phyloP scores from a whole-genome alignment of 1,140 invertebrate species.

The Drosophila jambulina region DNA sequence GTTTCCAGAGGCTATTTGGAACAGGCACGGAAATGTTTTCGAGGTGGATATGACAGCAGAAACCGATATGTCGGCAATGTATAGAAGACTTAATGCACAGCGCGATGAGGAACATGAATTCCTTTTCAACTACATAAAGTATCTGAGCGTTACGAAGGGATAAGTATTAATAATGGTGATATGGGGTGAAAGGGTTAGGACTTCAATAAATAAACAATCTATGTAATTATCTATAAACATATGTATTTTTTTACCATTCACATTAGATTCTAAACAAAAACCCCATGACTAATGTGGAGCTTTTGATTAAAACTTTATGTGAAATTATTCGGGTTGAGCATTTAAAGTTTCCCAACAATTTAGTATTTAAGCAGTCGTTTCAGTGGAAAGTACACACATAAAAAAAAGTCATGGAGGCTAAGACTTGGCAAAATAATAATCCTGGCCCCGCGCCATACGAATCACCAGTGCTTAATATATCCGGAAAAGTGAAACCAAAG shows the following conservation, averaged over 20 bases:
- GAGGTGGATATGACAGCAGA: constrained; percentile 6
- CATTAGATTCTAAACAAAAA: background rate
- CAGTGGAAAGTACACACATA: background rate
- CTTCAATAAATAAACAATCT: background rate
- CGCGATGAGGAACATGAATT: background rate
- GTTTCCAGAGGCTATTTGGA: constrained; percentile 37
- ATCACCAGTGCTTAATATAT: constrained; percentile 33
- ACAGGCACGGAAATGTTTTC: constrained; percentile 36
- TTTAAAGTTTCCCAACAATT: background rate
- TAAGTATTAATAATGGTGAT: background rate
- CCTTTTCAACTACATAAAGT: constrained; percentile 28
- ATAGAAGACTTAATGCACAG: background rate
- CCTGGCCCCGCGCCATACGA: background rate
- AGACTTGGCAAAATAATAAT: background rate
- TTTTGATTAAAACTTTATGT: constrained; percentile 2
- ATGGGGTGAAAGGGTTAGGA: background rate
- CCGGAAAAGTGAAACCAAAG: constrained; percentile 5
- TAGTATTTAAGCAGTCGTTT: background rate
- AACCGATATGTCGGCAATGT: background rate
- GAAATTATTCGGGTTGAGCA: constrained; percentile 1
- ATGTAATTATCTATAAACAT: background rate
- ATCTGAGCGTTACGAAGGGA: background rate
- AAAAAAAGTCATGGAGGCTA: background rate
- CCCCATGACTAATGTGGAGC: constrained; percentile 11
- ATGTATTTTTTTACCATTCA: constrained; percentile 10